Evolutionary conservation across 2,797 vertebrate species (phyloP).

Genomic region (Ambastaia sidthimunki): DNA sequence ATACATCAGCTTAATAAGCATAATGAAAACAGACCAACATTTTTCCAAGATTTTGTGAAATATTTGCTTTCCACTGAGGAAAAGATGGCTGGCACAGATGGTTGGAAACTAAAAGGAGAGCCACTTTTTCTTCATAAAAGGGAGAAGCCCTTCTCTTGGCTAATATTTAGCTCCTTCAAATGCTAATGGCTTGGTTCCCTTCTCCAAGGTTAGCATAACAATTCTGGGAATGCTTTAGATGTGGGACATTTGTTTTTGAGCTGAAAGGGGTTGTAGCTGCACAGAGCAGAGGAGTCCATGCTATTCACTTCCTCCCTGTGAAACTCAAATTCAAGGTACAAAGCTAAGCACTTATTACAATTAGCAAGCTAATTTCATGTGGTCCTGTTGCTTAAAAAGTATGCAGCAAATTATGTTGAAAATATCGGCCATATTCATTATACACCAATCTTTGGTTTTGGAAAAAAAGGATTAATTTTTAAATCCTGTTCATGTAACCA

Average conservation of each 20-base stretch:
- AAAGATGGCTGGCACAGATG: conserved; percentile 90
- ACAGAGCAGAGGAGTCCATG: conserved; percentile 78
- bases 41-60: conserved; percentile 39
- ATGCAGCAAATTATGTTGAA: conserved; percentile 13
- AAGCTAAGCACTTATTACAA: conserved; percentile 81
- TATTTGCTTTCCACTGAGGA: conserved; percentile 76
- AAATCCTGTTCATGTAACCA: conserved; percentile 11
- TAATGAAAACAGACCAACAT: conserved; percentile 7
- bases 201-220: conserved; percentile 99
- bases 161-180: conserved; percentile 99
- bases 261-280: conserved; percentile 88
- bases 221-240: conserved; percentile 98
- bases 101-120: conserved; percentile 85
- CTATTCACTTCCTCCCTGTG: conserved; percentile 83
- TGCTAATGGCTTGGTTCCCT: conserved; percentile 95
- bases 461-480: background rate
- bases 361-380: conserved; percentile 66
- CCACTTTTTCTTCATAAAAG: conserved; percentile 89
- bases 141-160: conserved; percentile 92
- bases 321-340: conserved; percentile 84
- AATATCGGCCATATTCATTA: conserved; percentile 29
- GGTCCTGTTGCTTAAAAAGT: conserved; percentile 55
- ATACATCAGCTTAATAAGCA: conserved; percentile 1
- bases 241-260: conserved; percentile 95
- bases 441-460: conserved; percentile 25